Conservation (phyloP, 2,797 vertebrate genomes). For the Oryzias dopingdopingensis region DNA sequence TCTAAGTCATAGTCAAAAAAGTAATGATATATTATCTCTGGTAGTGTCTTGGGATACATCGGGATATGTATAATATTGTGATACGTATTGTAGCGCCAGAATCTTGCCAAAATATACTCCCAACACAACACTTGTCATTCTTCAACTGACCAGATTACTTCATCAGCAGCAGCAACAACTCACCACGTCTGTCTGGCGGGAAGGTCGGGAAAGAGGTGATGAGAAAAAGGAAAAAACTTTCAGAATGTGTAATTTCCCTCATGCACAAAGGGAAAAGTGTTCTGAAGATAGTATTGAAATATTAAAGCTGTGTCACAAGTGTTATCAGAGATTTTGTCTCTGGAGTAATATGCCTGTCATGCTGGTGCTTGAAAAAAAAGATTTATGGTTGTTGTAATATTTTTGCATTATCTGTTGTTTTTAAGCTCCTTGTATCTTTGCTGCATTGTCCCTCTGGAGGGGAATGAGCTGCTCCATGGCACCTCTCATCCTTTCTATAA, state of each 20-base stretch:
- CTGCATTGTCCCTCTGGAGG: conserved; percentile 60
- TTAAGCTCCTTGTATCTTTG: conserved; percentile 54
- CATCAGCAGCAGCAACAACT: not conserved
- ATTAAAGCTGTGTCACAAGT: conserved; percentile 41
- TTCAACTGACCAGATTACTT: too few relatives aligned
- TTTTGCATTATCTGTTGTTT: conserved; percentile 72
- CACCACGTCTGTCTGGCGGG: conserved; percentile 6
- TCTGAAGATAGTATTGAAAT: conserved; percentile 24
- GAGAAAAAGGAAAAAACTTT: conserved; percentile 22
- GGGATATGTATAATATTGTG: too few relatives aligned
- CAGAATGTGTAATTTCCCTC: conserved; percentile 26
- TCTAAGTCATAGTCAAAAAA: too few relatives aligned
- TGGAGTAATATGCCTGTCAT: conserved; percentile 65
- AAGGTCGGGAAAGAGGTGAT: conserved; percentile 20
- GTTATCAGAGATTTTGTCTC: conserved; percentile 59
- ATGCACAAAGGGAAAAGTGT: conserved; percentile 38
- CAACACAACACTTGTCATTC: too few relatives aligned
- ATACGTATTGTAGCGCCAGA: too few relatives aligned
- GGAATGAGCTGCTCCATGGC: conserved; percentile 41
- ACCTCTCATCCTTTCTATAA: conserved; percentile 23
- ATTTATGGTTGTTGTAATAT: conserved; percentile 67
- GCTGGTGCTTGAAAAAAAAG: conserved; percentile 49
- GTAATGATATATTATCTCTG: too few relatives aligned
- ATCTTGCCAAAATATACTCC: too few relatives aligned
- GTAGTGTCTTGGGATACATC: too few relatives aligned